Percentiles rank a stretch among this genome's conserved stretches.
Conservation (phyloP, 1,140 invertebrate species). For the Teleogryllus occipitalis region DNA sequence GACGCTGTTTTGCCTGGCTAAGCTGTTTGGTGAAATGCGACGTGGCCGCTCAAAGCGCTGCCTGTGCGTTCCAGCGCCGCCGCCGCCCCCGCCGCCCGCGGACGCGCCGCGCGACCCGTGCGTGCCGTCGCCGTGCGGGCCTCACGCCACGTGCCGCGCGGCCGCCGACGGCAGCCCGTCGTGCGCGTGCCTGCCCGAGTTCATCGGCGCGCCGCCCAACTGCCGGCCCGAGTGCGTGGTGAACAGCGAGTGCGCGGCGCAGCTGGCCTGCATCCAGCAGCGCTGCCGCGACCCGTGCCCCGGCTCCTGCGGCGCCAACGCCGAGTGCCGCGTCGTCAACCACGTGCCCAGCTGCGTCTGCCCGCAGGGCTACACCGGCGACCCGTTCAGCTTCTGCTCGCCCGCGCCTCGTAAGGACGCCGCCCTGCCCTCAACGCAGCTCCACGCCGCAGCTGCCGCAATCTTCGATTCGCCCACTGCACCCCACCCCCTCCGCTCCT, state of each 20-base stretch:
- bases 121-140: conserved; percentile 61
- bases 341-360: conserved; percentile 67
- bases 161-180: conserved; percentile 38
- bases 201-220: conserved; percentile 26
- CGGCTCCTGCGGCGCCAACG: conserved; percentile 62
- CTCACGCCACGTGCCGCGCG: conserved; percentile 58
- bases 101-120: conserved; percentile 50
- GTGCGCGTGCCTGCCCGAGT: conserved; percentile 36
- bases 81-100: conserved; percentile 26
- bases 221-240: conserved; percentile 28
- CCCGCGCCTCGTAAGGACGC: conserved; percentile 31
- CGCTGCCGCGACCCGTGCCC: conserved; percentile 37
- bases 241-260: conserved; percentile 35
- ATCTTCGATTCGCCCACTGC: too few species aligned
- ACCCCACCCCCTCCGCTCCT: too few species aligned
- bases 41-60: background rate
- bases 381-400: conserved; percentile 49
- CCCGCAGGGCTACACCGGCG: conserved; percentile 52
- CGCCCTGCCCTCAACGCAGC: too few species aligned
- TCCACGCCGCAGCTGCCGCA: too few species aligned
- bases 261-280: conserved; percentile 31
- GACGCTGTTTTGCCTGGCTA: too few species aligned
- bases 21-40: too few species aligned
- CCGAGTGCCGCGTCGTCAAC: conserved; percentile 62
- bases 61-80: conserved; percentile 29